Conservation (phyloP, 1,140 invertebrate genomes). For the Lepidurus apus region DNA sequence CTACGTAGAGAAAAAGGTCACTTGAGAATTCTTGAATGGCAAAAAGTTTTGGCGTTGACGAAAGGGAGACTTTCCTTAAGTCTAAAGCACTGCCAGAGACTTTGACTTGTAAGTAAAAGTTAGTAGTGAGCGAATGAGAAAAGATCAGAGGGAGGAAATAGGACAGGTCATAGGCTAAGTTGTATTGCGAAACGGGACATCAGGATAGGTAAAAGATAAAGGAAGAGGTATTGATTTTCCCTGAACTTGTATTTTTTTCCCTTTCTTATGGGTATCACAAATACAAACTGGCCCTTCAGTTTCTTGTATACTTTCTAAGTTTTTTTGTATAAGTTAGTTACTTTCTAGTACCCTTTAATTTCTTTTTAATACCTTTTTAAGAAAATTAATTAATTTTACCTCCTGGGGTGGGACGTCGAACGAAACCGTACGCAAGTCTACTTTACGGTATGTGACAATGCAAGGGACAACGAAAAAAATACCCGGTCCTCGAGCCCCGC, state of each 20-base stretch:
- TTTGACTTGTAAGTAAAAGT: neutral
- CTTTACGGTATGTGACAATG: constrained; percentile 81
- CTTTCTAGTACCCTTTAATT: neutral
- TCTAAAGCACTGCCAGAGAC: neutral
- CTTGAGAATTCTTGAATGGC: constrained; percentile 15
- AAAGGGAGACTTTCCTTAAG: neutral
- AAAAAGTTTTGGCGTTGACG: constrained; percentile 11
- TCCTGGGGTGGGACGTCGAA: constrained; percentile 94
- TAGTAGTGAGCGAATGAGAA: neutral
- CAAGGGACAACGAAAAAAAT: constrained; percentile 87
- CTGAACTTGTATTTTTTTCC: neutral
- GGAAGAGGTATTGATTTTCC: constrained; percentile 19
- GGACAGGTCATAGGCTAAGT: neutral
- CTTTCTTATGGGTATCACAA: neutral
- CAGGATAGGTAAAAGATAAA: neutral
- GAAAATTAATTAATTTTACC: constrained; percentile 51
- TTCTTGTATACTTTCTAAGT: too few relatives aligned
- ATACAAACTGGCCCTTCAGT: neutral
- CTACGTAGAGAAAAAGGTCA: neutral
- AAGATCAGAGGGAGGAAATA: neutral
- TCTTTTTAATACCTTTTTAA: constrained; percentile 6
- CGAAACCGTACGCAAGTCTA: constrained; percentile 75
- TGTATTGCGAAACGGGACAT: neutral
- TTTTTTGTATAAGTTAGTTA: too few relatives aligned
- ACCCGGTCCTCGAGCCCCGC: constrained; percentile 83